These are phyloP conservation scores for Sitodiplosis mosellana DNA, from an alignment of 1,140 invertebrate genomes.

Conservation along the genomic window DNA sequence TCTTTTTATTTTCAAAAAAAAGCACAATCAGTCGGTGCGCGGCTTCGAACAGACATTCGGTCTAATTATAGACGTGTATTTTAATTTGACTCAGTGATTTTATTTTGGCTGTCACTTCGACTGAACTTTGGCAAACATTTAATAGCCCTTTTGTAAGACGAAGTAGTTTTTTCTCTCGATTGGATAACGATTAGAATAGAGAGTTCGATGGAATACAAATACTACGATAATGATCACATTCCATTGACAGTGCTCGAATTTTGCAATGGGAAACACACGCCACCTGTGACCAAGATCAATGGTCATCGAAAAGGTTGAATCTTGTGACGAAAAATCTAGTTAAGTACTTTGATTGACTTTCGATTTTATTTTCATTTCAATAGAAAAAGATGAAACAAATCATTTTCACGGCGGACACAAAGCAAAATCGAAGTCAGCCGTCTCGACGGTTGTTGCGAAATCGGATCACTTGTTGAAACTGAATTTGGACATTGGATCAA, in stretches of 20 bases:
- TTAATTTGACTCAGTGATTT: too few relatives aligned
- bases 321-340: background rate
- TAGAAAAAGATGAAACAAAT: constrained; percentile 4
- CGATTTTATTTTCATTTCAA: background rate
- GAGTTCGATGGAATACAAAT: background rate
- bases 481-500: constrained; percentile 49
- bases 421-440: constrained; percentile 6
- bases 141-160: too few relatives aligned
- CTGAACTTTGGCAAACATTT: too few relatives aligned
- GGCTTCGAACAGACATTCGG: too few relatives aligned
- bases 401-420: constrained; percentile 5
- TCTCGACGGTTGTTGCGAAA: background rate
- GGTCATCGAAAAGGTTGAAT: constrained; percentile 1
- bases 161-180: background rate
- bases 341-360: too few relatives aligned
- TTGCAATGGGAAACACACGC: background rate
- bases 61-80: too few relatives aligned
- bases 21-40: too few relatives aligned
- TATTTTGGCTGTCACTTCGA: too few relatives aligned
- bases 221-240: background rate
- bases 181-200: background rate
- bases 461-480: constrained; percentile 12
- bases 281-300: background rate
- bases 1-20: background rate
- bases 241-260: background rate